Conservation (phyloP, 2,888 invertebrate species). For the Deroplatys truncata region DNA sequence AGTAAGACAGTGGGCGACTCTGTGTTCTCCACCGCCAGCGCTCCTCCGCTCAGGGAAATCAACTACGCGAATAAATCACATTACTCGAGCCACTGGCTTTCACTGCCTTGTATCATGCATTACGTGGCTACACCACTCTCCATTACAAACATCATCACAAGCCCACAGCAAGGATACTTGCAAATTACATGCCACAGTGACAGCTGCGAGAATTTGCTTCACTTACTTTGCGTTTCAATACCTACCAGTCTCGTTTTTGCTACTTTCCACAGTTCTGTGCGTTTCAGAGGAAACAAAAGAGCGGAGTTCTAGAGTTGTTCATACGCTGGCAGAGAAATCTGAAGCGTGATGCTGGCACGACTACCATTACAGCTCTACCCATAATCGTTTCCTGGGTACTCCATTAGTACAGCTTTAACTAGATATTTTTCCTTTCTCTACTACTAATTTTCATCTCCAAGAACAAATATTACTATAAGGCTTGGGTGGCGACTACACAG, state of each 20-base stretch:
- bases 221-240: background rate
- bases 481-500: no score
- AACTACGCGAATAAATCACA: background rate
- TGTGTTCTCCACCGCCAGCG: background rate
- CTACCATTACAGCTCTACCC: no score
- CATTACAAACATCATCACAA: background rate
- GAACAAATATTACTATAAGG: no score
- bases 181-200: background rate
- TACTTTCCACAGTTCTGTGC: no score
- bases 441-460: no score
- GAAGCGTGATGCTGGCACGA: no score
- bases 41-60: background rate
- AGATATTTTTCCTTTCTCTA: no score
- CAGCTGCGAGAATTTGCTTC: background rate
- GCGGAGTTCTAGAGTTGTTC: no score
- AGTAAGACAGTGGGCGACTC: background rate
- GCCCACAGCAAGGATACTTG: background rate
- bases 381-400: no score
- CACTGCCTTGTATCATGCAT: background rate
- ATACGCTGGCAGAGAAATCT: no score
- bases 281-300: no score
- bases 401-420: no score
- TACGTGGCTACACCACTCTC: background rate
- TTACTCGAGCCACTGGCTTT: background rate
- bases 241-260: background rate